Conservation (phyloP, 1,140 invertebrate species). For the Calycopis cecrops region DNA sequence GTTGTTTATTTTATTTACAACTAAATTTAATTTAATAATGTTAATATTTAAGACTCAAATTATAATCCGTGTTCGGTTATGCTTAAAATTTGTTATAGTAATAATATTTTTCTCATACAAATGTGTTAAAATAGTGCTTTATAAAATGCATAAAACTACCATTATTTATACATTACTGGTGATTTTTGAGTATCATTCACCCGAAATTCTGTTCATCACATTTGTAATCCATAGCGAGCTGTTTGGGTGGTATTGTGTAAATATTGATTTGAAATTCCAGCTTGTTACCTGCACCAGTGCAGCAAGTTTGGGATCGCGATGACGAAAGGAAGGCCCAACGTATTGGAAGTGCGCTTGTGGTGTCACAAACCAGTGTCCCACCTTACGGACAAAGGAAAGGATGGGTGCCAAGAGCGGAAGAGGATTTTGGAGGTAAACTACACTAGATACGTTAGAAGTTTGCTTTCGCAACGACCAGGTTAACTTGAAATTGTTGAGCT, state of each 20-base stretch:
- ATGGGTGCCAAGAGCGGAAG: conserved; percentile 92
- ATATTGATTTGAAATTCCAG: conserved; percentile 62
- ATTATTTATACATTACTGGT: no score
- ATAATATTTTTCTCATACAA: no score
- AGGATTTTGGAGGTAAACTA: conserved; percentile 83
- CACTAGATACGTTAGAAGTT: neutral
- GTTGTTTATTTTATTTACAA: conserved; percentile 22
- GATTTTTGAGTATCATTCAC: no score
- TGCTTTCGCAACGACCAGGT: no score
- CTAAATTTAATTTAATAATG: neutral
- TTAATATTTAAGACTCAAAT: neutral
- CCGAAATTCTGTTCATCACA: no score
- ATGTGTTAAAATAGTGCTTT: no score
- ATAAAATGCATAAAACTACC: no score
- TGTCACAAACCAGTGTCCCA: conserved; percentile 90
- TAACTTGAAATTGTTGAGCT: no score
- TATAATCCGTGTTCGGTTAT: no score
- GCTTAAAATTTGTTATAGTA: no score
- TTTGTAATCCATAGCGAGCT: neutral
- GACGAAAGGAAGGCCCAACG: conserved; percentile 85
- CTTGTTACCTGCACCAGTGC: conserved; percentile 88
- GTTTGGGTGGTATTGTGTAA: neutral
- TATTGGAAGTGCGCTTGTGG: conserved; percentile 84
- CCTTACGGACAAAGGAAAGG: conserved; percentile 97
- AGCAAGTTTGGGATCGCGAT: conserved; percentile 91